Base-by-base conservation (phyloP, 2,797 vertebrate species). In the Amblyraja radiata region DNA sequence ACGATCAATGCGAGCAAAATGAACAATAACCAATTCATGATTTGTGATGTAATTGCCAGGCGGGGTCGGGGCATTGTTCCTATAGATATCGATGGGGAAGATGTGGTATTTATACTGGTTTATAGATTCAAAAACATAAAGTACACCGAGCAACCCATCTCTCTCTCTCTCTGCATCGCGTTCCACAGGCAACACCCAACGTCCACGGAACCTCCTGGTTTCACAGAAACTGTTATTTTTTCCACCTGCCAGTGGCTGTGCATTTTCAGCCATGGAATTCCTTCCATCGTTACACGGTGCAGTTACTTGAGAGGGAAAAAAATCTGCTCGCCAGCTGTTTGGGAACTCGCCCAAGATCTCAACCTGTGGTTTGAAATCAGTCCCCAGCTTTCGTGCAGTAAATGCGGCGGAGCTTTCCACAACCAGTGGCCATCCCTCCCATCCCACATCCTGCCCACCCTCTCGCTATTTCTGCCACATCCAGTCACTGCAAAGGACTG, bases 241-340 rank as follows among this genome's bases (percentile, higher is more conserved):
- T 54, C 54, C 36, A 90, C 88, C 88, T 90, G 65, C 88, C 21
- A 73, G 39, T 32, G 39, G 58, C 25, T 16, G 21, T 46, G 36
- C 73, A 46, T 92, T 73, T 68, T 25, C 71, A 92, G 71, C 71
- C 71, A 25, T 73, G 36, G 46, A 36, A 73, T 73, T 46, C 88
- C 18, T 73, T 39, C 88, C 32, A 73, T 54, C 36, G 23, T 46
- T 91, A 39, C 25, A 39, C 73, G 11, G 25, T n/a, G 36, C 4
- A 58, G 90, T 76, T 71, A 54, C 68, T 1, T 39, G 13, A 71
- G 5, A 0, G 21, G 16, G 14, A 16, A 16, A 90, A 71, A 91
- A 63, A 91, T 91, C 68, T 91, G 88, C 36, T 91, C 46, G 68
- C 88, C 88, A 73, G 88, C 88, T 91, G 88, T 73, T 71, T 92